Evolutionary conservation across 2,113 vertebrate species (phyloP).

Genomic region (Vanacampus margaritifer): DNA sequence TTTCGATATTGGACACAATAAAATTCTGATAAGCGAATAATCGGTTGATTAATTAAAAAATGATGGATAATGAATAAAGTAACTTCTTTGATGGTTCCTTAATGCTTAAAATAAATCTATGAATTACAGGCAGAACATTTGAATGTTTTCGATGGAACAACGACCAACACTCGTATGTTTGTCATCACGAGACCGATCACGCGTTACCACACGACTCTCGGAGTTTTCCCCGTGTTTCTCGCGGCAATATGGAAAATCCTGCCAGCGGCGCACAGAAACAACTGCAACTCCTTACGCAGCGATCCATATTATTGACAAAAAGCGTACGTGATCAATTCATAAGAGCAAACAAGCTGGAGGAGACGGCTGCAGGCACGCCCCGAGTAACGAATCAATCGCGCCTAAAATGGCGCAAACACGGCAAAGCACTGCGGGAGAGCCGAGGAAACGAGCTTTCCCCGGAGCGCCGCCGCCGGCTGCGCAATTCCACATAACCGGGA

Average conservation of each 20-base stretch:
- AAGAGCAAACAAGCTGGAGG: slow-evolving; percentile 45
- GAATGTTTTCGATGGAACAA: too few relatives aligned
- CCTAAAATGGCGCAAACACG: slow-evolving; percentile 66
- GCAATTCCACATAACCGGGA: neutral
- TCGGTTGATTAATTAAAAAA: too few relatives aligned
- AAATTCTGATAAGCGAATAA: too few relatives aligned
- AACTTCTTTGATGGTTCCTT: too few relatives aligned
- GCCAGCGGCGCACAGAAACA: neutral
- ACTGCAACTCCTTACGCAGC: slow-evolving; percentile 11
- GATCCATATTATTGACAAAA: slow-evolving; percentile 60
- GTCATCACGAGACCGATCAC: too few relatives aligned
- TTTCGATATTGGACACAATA: too few relatives aligned
- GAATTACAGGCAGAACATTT: too few relatives aligned
- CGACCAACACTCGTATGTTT: too few relatives aligned
- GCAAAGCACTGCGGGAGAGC: slow-evolving; percentile 35
- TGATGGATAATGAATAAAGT: too few relatives aligned
- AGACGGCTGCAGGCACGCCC: slow-evolving; percentile 30
- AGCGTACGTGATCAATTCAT: slow-evolving; percentile 58
- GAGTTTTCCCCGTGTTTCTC: neutral
- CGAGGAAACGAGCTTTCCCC: neutral
- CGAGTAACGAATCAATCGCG: slow-evolving; percentile 64
- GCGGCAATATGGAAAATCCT: neutral
- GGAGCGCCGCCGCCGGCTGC: neutral
- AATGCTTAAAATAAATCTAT: too few relatives aligned
- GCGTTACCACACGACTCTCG: neutral